Evolutionary conservation across 2,113 vertebrate species (phyloP).

Genomic region (Pachypanchax playfairii): DNA sequence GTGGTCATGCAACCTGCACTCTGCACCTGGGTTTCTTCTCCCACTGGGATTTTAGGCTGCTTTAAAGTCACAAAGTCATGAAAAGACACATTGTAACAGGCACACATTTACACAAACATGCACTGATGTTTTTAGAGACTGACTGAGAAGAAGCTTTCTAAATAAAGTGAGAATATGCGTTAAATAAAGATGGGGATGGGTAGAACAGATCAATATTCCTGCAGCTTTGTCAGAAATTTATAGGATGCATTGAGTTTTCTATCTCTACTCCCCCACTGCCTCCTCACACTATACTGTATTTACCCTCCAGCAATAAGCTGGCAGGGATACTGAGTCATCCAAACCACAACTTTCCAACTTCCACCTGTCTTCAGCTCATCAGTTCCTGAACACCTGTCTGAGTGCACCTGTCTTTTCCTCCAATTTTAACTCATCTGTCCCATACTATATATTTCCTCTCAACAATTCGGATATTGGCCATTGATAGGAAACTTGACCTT

Average conservation of each 20-base stretch:
- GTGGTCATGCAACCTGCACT: constrained; percentile 76
- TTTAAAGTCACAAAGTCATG: constrained; percentile 64
- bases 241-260: constrained; percentile 66
- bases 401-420: too few relatives aligned
- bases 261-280: neutral
- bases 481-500: constrained; percentile 57
- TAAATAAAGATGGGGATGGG: constrained; percentile 19
- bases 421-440: constrained; percentile 42
- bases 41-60: constrained; percentile 64
- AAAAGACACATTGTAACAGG: constrained; percentile 70
- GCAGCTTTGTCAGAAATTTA: constrained; percentile 65
- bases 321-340: constrained; percentile 8
- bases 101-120: constrained; percentile 36
- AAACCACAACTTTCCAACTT: constrained; percentile 44
- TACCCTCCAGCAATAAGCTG: constrained; percentile 70
- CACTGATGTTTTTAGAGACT: constrained; percentile 13
- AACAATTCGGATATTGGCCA: constrained; percentile 53
- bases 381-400: constrained; percentile 9
- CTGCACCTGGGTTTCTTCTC: constrained; percentile 74
- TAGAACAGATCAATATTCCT: constrained; percentile 39
- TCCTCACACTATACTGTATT: constrained; percentile 69
- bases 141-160: constrained; percentile 21
- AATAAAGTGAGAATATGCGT: constrained; percentile 25
- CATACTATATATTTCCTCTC: constrained; percentile 38
- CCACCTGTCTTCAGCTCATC: constrained; percentile 15